Evolutionary conservation across 2,113 vertebrate genomes (phyloP).

Genomic region (Scolopax mira): DNA sequence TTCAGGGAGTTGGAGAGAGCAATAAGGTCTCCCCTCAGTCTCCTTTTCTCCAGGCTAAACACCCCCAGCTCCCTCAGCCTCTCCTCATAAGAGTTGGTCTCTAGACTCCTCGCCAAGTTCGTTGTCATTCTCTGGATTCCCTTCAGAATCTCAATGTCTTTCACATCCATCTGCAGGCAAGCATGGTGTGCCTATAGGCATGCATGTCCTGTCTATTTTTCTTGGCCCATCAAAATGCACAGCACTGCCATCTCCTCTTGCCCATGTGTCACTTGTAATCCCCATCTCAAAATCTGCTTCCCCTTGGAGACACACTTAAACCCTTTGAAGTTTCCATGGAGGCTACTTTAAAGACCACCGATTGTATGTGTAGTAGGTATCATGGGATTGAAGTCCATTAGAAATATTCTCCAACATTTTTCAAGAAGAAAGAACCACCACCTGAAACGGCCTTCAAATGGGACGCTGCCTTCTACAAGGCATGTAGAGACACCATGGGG

Average conservation of each 20-base stretch:
- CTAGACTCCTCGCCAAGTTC: neutral
- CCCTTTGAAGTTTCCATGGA: neutral
- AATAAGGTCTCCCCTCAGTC: neutral
- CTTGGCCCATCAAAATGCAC: neutral
- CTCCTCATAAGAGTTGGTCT: neutral
- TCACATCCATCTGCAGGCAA: neutral
- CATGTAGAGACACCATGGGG: neutral
- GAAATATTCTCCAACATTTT: neutral
- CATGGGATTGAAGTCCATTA: neutral
- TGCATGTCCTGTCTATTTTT: rapidly evolving
- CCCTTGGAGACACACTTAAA: neutral
- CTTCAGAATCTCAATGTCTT: neutral
- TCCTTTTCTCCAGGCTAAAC: neutral
- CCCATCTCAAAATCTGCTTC: neutral
- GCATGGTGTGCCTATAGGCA: no score
- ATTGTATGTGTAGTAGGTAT: no score
- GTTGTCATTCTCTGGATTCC: neutral
- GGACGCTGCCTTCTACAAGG: neutral
- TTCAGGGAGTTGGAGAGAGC: neutral
- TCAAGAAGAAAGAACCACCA: neutral
- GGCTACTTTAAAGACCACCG: neutral
- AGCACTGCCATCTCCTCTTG: neutral
- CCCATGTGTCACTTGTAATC: no score
- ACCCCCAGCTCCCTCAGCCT: neutral
- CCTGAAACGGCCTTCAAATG: neutral